Evolutionary conservation across 2,888 invertebrate species (phyloP), one percentile per base, ranked within the genome.

Genomic region (Cacoxenus indagator): DNA sequence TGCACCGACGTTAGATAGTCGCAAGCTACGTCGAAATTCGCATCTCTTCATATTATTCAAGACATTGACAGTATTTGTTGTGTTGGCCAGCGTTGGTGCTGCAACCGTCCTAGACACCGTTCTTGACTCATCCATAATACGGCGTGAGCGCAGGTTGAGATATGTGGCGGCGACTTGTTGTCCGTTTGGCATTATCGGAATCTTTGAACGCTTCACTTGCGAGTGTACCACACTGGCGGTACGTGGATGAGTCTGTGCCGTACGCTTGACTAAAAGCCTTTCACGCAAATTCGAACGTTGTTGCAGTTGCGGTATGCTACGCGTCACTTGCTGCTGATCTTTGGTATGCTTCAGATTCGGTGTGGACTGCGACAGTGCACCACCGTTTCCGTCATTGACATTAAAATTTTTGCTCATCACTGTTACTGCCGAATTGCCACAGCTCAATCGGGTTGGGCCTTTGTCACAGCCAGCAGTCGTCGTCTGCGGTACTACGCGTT

Each of bases 11-110:
- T 71, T 66, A 65, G 69, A 64, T 54, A 75, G 45, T 2, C 76
- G 73, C 65, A 71, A 64, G 29, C 74, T 78, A 67, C 71, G 78
- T 70, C 70, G 76, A 73, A 73, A 83, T 68, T 67, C 82, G 14
- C 31, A 71, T 69, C 4, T 73, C 70, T 57, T 57, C 4, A 71
- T 69, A 17, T 69, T 69, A 5, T 71, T 73, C 61, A 71, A 75
- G 22, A 76, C 71, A 11, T 75, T 57, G 61, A 76, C 71, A 1
- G 76, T 69, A 1, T 75, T 73, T 24, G 74, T 75, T 11, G 75
- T 57, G 4, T 57, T 46, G 54, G 74, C 62, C 65, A 71, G 69
- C 64, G 71, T 70, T 26, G 68, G 71, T 14, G 70, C 71, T 11
- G 74, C 57, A 57, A 71, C 67, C 64, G 70, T 31, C 37, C 31